These are phyloP conservation scores for Athrips mouffetella DNA, from an alignment of 2,888 invertebrate genomes.

Conservation along the genomic window DNA sequence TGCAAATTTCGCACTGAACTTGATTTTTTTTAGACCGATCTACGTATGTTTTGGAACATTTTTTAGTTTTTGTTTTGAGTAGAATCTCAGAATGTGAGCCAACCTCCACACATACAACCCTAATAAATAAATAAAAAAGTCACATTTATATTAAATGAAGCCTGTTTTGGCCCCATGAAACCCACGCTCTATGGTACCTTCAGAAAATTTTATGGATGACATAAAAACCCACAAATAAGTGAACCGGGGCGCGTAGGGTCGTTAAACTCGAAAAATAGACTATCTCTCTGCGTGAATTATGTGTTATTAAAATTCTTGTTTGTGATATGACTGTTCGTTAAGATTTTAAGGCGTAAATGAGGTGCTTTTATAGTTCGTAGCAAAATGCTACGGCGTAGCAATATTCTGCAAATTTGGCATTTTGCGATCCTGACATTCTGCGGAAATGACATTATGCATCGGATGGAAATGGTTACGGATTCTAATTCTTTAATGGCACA, in stretches of 20 bases:
- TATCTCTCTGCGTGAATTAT: slow-evolving; percentile 11
- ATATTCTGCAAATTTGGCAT: not conserved
- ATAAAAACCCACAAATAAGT: slow-evolving; percentile 21
- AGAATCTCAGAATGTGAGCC: too few relatives aligned
- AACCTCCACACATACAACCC: too few relatives aligned
- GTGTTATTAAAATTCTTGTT: too few relatives aligned
- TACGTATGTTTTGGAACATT: too few relatives aligned
- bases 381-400: not conserved
- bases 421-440: not conserved
- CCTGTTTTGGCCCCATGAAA: slow-evolving; percentile 28
- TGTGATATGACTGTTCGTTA: too few relatives aligned
- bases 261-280: slow-evolving; percentile 11
- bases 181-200: slow-evolving; percentile 4
- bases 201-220: slow-evolving; percentile 17
- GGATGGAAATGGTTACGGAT: too few relatives aligned
- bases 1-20: too few relatives aligned
- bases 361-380: not conserved
- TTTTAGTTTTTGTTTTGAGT: too few relatives aligned
- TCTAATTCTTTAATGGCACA: too few relatives aligned
- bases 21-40: too few relatives aligned
- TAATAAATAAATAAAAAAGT: slow-evolving; percentile 70
- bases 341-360: not conserved
- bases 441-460: too few relatives aligned
- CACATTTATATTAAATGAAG: slow-evolving; percentile 40
- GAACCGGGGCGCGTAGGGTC: slow-evolving; percentile 8